phyloP scores from a whole-genome alignment of 1,140 invertebrate species.

The Gonatopus flavifemur region DNA sequence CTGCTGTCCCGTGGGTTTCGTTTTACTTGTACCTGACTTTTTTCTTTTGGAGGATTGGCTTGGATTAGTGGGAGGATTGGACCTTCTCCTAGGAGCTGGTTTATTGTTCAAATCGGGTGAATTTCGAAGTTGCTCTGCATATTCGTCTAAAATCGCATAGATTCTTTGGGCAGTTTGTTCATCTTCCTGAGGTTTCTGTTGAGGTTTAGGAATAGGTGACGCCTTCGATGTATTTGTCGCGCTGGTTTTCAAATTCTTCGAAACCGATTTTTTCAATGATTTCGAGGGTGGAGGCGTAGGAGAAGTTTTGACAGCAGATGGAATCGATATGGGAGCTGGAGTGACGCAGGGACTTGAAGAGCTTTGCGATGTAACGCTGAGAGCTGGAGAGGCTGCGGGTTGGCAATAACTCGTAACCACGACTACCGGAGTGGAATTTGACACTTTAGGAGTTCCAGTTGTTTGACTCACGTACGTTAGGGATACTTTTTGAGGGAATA shows the following conservation, averaged over 20 bases:
- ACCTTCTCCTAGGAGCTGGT: slow-evolving; percentile 72
- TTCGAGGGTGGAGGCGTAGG: slow-evolving; percentile 53
- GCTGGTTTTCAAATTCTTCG: slow-evolving; percentile 61
- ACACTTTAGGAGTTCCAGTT: slow-evolving; percentile 48
- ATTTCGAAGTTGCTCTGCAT: slow-evolving; percentile 77
- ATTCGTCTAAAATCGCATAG: slow-evolving; percentile 77
- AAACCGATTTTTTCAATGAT: slow-evolving; percentile 59
- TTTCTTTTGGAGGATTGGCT: slow-evolving; percentile 71
- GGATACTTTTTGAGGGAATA: slow-evolving; percentile 51
- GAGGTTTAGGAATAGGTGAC: slow-evolving; percentile 67
- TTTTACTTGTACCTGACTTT: slow-evolving; percentile 66
- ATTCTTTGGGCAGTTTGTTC: slow-evolving; percentile 80
- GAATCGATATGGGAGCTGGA: slow-evolving; percentile 55
- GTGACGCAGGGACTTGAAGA: slow-evolving; percentile 66
- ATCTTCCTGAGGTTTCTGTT: slow-evolving; percentile 78
- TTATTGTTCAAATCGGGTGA: slow-evolving; percentile 80
- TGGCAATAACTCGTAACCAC: slow-evolving; percentile 65
- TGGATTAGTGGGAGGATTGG: slow-evolving; percentile 74
- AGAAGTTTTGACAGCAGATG: slow-evolving; percentile 47
- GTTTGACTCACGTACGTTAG: slow-evolving; percentile 58
- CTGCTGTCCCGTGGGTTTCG: slow-evolving; percentile 58
- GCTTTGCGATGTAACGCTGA: slow-evolving; percentile 65
- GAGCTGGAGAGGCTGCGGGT: slow-evolving; percentile 62
- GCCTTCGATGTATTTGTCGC: slow-evolving; percentile 65
- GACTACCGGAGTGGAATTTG: slow-evolving; percentile 61